phyloP scores from a whole-genome alignment of 2,797 vertebrate genomes.

The Manis pentadactyla region DNA sequence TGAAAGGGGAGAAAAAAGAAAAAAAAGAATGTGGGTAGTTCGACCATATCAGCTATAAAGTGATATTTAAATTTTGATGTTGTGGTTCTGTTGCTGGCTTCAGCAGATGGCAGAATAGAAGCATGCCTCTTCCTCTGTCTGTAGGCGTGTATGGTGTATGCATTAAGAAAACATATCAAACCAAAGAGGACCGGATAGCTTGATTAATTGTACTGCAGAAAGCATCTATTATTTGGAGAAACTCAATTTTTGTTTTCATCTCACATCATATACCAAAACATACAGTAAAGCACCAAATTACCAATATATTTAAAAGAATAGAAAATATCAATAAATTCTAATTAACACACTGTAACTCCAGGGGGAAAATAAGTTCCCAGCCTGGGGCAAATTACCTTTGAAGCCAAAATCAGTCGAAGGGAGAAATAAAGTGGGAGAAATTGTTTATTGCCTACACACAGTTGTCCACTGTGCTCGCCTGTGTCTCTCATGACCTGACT shows the following conservation, averaged over 20 bases:
- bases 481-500: no score
- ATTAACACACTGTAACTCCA: not conserved
- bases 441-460: no score
- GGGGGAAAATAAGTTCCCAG: no score
- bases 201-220: not conserved
- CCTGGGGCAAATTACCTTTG: no score
- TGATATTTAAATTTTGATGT: not conserved
- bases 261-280: not conserved
- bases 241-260: not conserved
- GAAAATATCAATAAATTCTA: not conserved
- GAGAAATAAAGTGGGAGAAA: no score
- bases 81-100: not conserved
- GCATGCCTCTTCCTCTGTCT: not conserved
- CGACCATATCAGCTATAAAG: not conserved
- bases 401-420: no score
- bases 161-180: not conserved
- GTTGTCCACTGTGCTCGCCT: no score
- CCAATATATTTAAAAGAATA: not conserved
- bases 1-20: not conserved
- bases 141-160: not conserved
- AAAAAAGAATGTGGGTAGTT: not conserved
- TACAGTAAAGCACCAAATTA: not conserved
- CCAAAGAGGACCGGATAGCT: not conserved
- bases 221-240: not conserved
- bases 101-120: not conserved